Evolutionary conservation across 2,888 invertebrate species (phyloP).

Genomic region (Meta bourneti): DNA sequence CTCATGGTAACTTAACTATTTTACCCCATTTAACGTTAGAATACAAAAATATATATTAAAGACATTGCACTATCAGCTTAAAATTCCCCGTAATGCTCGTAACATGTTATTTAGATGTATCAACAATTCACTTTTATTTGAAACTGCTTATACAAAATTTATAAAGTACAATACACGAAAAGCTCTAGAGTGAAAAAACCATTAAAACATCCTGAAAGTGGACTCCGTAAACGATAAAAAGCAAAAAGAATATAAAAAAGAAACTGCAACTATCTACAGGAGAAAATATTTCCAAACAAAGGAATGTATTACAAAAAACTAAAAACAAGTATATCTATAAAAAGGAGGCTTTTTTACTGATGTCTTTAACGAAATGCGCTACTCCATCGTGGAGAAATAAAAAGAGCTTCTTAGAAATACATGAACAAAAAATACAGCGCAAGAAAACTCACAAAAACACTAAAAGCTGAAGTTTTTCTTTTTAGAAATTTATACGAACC

Average conservation of each 20-base stretch:
- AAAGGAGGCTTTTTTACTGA: slow-evolving; percentile 17
- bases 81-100: no score
- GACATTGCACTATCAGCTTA: no score
- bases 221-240: background rate
- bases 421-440: slow-evolving; percentile 23
- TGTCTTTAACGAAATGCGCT: slow-evolving; percentile 29
- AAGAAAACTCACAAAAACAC: slow-evolving; percentile 15
- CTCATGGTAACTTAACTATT: no score
- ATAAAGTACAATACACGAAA: no score
- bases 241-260: background rate
- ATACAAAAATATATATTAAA: no score
- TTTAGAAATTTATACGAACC: slow-evolving; percentile 60
- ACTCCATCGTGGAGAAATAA: slow-evolving; percentile 5
- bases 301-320: background rate
- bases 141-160: no score
- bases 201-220: background rate
- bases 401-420: background rate
- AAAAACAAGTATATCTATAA: background rate
- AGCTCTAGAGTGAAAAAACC: background rate
- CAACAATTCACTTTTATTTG: no score
- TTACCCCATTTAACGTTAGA: no score
- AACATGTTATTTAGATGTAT: no score
- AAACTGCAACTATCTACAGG: slow-evolving; percentile 21
- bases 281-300: slow-evolving; percentile 18
- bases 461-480: slow-evolving; percentile 42